These are phyloP conservation scores for Scomber japonicus DNA, from an alignment of 2,113 vertebrate genomes.

Conservation along the genomic window DNA sequence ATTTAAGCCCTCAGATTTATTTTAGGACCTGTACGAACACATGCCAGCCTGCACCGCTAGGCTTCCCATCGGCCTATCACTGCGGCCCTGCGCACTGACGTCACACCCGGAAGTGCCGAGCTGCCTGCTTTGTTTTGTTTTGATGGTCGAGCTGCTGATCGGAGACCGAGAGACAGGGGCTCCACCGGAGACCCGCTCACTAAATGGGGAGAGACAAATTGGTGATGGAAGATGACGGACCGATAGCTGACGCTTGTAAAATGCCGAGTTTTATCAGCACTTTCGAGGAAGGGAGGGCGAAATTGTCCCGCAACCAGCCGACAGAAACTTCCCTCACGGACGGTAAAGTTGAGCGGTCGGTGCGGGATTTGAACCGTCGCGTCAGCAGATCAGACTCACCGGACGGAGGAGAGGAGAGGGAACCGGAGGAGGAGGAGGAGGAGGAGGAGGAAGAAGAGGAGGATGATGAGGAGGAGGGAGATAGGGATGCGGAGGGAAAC, in stretches of 20 bases:
- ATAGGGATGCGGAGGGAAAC: constrained; percentile 69
- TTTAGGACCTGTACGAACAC: too few relatives aligned
- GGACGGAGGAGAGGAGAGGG: constrained; percentile 43
- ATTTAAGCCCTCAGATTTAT: too few relatives aligned
- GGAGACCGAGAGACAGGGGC: constrained; percentile 22
- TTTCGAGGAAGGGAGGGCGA: constrained; percentile 73
- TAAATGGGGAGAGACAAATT: constrained; percentile 81
- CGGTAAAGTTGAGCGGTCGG: constrained; percentile 71
- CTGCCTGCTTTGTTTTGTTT: constrained; percentile 80
- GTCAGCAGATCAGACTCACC: constrained; percentile 54
- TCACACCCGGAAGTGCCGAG: constrained; percentile 86
- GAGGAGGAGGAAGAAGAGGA: constrained; percentile 26
- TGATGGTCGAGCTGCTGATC: constrained; percentile 59
- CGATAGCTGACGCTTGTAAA: constrained; percentile 63
- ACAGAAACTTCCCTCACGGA: constrained; percentile 67
- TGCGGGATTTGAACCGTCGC: constrained; percentile 65
- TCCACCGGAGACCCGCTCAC: constrained; percentile 45
- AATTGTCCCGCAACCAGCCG: constrained; percentile 61
- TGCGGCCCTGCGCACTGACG: constrained; percentile 63
- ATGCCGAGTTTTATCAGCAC: constrained; percentile 79
- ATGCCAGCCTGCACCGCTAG: constrained; percentile 29
- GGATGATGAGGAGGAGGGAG: constrained; percentile 66
- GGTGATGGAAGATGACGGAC: constrained; percentile 91
- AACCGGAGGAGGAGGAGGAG: constrained; percentile 9
- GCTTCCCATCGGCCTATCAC: constrained; percentile 58